Conservation (phyloP, 2,113 vertebrate species). For the Paedocypris sp. region DNA sequence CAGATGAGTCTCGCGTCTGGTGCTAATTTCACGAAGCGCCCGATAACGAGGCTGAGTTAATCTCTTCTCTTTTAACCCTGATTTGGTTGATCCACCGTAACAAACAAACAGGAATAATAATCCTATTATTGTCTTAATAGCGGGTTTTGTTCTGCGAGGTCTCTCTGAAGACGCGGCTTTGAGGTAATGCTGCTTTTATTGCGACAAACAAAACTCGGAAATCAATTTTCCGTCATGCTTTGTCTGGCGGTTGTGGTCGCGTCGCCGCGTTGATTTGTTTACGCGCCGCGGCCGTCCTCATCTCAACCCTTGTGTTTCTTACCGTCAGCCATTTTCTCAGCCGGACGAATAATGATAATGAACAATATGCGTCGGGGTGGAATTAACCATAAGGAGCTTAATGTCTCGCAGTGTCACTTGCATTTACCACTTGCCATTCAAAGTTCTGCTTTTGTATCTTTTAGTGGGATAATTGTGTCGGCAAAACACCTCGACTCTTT, state of each 20-base stretch:
- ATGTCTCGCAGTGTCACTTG: conserved; percentile 35
- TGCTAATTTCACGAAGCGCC: conserved; percentile 53
- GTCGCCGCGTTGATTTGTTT: too few relatives aligned
- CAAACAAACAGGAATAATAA: conserved; percentile 74
- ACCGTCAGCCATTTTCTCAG: conserved; percentile 16
- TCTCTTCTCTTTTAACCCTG: conserved; percentile 63
- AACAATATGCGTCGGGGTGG: conserved; percentile 29
- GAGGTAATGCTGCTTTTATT: conserved; percentile 37
- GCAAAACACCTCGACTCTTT: conserved; percentile 18
- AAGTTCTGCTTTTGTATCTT: conserved; percentile 37
- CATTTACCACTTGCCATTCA: conserved; percentile 39
- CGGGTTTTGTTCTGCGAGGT: conserved; percentile 60
- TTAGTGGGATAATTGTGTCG: not conserved
- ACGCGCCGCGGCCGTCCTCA: conserved; percentile 31
- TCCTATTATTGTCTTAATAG: conserved; percentile 72
- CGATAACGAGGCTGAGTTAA: conserved; percentile 66
- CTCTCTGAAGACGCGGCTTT: conserved; percentile 44
- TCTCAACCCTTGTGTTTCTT: conserved; percentile 20
- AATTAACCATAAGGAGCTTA: conserved; percentile 57
- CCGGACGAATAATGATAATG: conserved; percentile 40
- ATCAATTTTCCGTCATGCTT: conserved; percentile 56
- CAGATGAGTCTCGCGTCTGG: conserved; percentile 53
- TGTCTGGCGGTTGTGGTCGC: conserved; percentile 20
- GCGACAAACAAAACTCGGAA: conserved; percentile 52
- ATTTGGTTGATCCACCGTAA: conserved; percentile 70